These are phyloP conservation scores for Ypsolopha sequella DNA, from an alignment of 2,888 invertebrate genomes.

Conservation along the genomic window DNA sequence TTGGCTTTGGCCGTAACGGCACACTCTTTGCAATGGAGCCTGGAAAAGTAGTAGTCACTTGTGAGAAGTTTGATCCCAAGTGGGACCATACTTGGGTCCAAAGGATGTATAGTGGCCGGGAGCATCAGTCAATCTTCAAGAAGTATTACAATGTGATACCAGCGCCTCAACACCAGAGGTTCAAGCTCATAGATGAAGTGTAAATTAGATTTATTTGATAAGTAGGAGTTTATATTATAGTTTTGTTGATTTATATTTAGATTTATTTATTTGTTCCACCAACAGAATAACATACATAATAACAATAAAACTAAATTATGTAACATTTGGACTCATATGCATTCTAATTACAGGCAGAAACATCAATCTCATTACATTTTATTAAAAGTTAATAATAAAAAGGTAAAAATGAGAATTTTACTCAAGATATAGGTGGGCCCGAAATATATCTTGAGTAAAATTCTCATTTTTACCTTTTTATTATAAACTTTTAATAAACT, in stretches of 20 bases:
- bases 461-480: no score
- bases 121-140: conserved; percentile 79
- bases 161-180: conserved; percentile 80
- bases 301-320: no score
- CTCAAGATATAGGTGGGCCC: no score
- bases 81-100: conserved; percentile 84
- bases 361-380: no score
- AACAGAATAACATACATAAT: no score
- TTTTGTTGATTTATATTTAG: conserved; percentile 5
- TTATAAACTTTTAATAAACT: no score
- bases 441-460: no score
- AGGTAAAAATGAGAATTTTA: no score
- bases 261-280: no score
- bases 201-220: conserved; percentile 33
- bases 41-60: conserved; percentile 84
- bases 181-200: conserved; percentile 80
- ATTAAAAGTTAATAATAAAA: no score
- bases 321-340: no score
- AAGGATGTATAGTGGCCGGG: conserved; percentile 73
- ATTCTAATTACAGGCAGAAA: no score
- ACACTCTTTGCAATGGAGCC: conserved; percentile 84
- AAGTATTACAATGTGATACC: conserved; percentile 90
- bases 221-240: not conserved
- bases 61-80: conserved; percentile 84
- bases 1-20: conserved; percentile 83